A percentile compares a stretch with the other conserved stretches of the same genome.
These are phyloP conservation scores for Dendropsophus ebraccatus DNA, from an alignment of 2,113 vertebrate species.

Conservation along the genomic window DNA sequence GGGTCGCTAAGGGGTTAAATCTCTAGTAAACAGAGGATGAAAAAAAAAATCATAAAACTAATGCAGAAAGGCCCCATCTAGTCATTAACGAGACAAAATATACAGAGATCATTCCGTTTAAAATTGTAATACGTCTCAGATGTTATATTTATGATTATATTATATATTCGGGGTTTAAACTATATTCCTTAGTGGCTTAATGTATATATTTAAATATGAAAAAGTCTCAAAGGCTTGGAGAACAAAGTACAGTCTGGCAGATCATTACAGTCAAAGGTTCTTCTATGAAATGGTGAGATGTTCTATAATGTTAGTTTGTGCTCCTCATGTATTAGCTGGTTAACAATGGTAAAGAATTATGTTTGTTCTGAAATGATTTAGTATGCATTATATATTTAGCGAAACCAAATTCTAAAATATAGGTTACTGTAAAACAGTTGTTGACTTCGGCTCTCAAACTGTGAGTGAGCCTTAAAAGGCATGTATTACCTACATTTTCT, in stretches of 20 bases:
- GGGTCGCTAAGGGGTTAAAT: too few species aligned
- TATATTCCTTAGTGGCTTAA: constrained; percentile 29
- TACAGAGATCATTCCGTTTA: background rate
- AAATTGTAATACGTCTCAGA: background rate
- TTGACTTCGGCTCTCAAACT: too few species aligned
- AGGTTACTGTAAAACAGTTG: too few species aligned
- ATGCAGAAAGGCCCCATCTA: background rate
- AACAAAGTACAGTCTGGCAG: background rate
- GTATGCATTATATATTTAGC: too few species aligned
- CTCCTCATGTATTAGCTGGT: background rate
- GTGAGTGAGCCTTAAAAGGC: too few species aligned
- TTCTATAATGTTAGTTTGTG: background rate
- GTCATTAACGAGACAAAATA: background rate
- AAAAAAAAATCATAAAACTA: too few species aligned
- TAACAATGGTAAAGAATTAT: background rate
- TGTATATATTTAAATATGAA: constrained; percentile 44
- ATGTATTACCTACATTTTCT: too few species aligned
- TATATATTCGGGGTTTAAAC: background rate
- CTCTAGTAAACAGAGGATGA: too few species aligned
- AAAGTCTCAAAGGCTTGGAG: background rate
- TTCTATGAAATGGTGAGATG: background rate
- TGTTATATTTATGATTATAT: constrained; percentile 32
- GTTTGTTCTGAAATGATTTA: too few species aligned
- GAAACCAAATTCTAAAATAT: too few species aligned
- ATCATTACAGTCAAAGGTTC: background rate